Evolutionary conservation across 2,113 vertebrate genomes (phyloP).

Genomic region (Murina feae): DNA sequence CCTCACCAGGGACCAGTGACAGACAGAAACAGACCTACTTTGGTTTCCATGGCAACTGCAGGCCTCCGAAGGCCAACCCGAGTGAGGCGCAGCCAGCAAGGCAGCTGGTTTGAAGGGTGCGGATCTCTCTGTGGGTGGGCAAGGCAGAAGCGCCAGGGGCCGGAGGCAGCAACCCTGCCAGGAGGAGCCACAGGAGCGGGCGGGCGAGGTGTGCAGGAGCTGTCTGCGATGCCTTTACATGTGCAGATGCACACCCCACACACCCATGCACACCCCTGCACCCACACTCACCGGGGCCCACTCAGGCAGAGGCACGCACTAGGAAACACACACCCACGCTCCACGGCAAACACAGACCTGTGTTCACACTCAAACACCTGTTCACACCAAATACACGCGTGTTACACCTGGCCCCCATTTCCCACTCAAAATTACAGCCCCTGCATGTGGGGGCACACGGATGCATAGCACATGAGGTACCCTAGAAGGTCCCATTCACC

Average conservation of each 20-base stretch:
- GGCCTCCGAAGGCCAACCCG: conserved; percentile 31
- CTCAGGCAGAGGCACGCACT: background rate
- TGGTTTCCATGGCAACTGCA: conserved; percentile 75
- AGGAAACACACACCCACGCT: background rate
- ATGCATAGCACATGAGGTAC: background rate
- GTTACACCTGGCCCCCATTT: background rate
- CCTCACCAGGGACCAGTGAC: conserved; percentile 56
- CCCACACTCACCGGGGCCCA: background rate
- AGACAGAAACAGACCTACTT: conserved; percentile 71
- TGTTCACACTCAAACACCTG: background rate
- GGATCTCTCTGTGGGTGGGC: conserved; percentile 63
- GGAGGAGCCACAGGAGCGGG: background rate
- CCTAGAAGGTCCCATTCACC: background rate
- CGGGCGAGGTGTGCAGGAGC: background rate
- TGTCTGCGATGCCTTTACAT: background rate
- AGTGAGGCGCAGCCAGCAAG: conserved; percentile 65
- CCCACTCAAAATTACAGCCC: background rate
- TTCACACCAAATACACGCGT: background rate
- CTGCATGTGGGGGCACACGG: background rate
- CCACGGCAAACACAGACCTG: background rate
- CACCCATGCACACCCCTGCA: background rate
- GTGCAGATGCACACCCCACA: background rate
- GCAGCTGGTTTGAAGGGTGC: conserved; percentile 71
- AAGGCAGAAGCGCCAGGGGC: conserved; percentile 53
- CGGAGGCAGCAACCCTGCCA: background rate